Percentiles rank a stretch among this genome's conserved stretches.
These are phyloP conservation scores for Istiophorus platypterus DNA, from an alignment of 2,113 vertebrate genomes.

Conservation along the genomic window DNA sequence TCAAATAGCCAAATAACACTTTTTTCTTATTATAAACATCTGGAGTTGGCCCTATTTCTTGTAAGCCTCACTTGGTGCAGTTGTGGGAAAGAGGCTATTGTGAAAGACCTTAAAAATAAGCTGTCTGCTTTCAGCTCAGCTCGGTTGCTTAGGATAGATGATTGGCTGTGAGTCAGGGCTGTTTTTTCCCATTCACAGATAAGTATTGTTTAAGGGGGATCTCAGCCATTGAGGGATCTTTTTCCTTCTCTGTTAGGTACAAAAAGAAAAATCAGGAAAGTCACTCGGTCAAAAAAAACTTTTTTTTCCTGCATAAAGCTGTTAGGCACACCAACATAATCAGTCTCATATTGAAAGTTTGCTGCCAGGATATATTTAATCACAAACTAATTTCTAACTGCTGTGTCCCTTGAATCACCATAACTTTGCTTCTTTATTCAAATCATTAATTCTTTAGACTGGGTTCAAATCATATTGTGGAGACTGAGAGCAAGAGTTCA, in stretches of 20 bases:
- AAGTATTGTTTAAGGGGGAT: not conserved
- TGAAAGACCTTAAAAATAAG: slow-evolving; percentile 54
- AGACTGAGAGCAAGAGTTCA: not conserved
- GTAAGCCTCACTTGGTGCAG: slow-evolving; percentile 32
- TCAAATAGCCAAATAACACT: slow-evolving; percentile 30
- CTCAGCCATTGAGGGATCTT: slow-evolving; percentile 9
- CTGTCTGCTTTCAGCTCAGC: slow-evolving; percentile 22
- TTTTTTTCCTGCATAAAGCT: not conserved
- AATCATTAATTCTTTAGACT: not conserved
- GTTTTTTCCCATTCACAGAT: slow-evolving; percentile 17
- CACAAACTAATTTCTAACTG: not conserved
- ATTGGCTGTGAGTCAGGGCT: slow-evolving; percentile 4
- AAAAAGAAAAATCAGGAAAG: too few species aligned
- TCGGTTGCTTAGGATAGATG: slow-evolving; percentile 19
- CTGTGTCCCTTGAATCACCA: not conserved
- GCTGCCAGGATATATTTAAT: not conserved
- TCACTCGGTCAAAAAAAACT: not conserved
- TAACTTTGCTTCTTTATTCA: not conserved
- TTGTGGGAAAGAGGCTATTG: slow-evolving; percentile 40
- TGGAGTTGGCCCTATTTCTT: slow-evolving; percentile 20
- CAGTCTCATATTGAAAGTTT: not conserved
- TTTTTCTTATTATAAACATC: slow-evolving; percentile 52
- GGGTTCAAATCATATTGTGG: not conserved
- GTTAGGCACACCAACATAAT: not conserved
- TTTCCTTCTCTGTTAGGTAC: not conserved